These are phyloP conservation scores for Schlechtendalia chinensis DNA, from an alignment of 1,140 invertebrate genomes.

Conservation along the genomic window DNA sequence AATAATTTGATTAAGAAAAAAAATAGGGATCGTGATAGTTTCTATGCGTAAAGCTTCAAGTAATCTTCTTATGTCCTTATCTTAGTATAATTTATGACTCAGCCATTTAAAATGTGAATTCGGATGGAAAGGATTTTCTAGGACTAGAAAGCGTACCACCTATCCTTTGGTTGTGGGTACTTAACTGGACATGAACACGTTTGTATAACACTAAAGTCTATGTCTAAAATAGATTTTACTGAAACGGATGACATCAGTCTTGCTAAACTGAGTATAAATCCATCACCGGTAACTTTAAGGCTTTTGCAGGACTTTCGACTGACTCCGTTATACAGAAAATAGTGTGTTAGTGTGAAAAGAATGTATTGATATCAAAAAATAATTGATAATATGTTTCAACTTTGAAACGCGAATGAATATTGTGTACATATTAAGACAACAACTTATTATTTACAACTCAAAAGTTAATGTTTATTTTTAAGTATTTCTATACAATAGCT, in stretches of 20 bases:
- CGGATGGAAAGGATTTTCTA: conserved; percentile 3
- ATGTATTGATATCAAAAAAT: no score
- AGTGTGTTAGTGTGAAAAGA: neutral
- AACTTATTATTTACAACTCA: no score
- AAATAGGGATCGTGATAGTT: no score
- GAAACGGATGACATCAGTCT: conserved; percentile 5
- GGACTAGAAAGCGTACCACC: neutral
- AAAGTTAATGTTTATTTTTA: no score
- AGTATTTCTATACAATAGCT: no score
- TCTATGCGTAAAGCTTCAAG: no score
- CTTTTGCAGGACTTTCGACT: neutral
- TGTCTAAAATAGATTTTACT: neutral
- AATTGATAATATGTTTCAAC: no score
- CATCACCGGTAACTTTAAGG: neutral
- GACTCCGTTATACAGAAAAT: neutral
- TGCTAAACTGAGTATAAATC: neutral
- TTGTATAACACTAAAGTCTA: neutral
- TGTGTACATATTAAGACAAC: no score
- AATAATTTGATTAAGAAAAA: no score
- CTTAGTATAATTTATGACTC: neutral
- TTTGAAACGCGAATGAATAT: no score
- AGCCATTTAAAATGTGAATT: neutral
- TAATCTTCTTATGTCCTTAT: neutral
- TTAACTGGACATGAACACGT: neutral
- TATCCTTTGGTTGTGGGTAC: neutral